Evolutionary conservation across 2,113 vertebrate genomes (phyloP).

Genomic region (Pollachius pollachius): DNA sequence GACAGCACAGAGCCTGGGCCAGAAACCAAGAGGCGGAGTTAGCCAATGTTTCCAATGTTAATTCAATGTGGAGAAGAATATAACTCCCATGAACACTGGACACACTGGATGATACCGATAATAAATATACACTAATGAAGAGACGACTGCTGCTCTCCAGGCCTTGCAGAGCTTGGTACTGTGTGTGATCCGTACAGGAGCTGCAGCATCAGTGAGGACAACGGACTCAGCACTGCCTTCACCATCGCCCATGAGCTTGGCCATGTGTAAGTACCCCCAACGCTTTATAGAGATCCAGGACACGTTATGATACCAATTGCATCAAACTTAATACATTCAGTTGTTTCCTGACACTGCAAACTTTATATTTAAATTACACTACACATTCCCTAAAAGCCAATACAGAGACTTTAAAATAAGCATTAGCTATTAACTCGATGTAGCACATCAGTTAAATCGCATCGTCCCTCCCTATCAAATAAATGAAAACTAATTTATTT

Average conservation of each 20-base stretch:
- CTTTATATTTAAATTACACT: neutral
- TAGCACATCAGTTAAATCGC: neutral
- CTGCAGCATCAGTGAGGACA: slow-evolving; percentile 97
- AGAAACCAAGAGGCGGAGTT: too few species aligned
- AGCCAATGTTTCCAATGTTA: neutral
- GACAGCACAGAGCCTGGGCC: too few species aligned
- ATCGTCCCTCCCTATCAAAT: too few species aligned
- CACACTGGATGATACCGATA: neutral
- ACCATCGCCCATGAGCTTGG: slow-evolving; percentile 97
- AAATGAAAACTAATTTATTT: too few species aligned
- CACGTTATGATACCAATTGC: neutral
- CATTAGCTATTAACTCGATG: too few species aligned
- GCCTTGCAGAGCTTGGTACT: slow-evolving; percentile 94
- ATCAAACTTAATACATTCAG: neutral
- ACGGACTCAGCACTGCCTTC: slow-evolving; percentile 94
- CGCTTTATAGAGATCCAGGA: neutral
- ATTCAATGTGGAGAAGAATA: neutral
- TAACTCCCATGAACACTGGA: too few species aligned
- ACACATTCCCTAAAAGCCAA: too few species aligned
- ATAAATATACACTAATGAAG: neutral
- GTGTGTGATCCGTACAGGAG: slow-evolving; percentile 95
- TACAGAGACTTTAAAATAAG: too few species aligned
- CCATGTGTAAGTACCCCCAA: slow-evolving; percentile 86
- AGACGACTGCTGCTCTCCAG: slow-evolving; percentile 57
- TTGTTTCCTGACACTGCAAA: neutral